These are phyloP conservation scores for Lasioglossum marginatum DNA, from an alignment of 2,888 invertebrate species.

Conservation along the genomic window DNA sequence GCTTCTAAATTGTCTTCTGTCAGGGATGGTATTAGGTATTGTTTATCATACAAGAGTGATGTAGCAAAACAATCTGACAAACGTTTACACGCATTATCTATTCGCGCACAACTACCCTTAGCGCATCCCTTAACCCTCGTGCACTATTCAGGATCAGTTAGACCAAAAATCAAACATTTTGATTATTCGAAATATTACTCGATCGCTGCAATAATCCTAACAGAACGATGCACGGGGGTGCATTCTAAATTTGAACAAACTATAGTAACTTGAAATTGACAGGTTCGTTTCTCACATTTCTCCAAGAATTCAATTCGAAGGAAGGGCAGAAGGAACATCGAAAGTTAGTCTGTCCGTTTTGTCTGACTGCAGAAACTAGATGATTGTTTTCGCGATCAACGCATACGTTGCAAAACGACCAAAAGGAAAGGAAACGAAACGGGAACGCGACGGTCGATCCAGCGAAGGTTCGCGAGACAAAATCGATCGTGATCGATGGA, in stretches of 20 bases:
- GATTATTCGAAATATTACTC: neutral
- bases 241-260: neutral
- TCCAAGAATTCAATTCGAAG: neutral
- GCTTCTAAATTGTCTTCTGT: neutral
- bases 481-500: neutral
- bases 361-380: neutral
- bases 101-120: neutral
- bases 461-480: neutral
- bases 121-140: neutral
- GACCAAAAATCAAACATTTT: neutral
- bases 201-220: neutral
- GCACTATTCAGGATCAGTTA: neutral
- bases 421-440: constrained; percentile 3
- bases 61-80: neutral
- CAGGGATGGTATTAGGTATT: neutral
- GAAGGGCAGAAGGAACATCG: constrained; percentile 9
- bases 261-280: neutral
- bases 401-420: constrained; percentile 33
- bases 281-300: neutral
- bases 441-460: neutral
- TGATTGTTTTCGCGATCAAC: constrained; percentile 27
- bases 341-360: constrained; percentile 4
- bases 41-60: neutral
- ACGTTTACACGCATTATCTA: neutral
- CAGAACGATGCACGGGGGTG: neutral